Conservation (phyloP, 1,140 invertebrate species). For the Drosophila arawakana region DNA sequence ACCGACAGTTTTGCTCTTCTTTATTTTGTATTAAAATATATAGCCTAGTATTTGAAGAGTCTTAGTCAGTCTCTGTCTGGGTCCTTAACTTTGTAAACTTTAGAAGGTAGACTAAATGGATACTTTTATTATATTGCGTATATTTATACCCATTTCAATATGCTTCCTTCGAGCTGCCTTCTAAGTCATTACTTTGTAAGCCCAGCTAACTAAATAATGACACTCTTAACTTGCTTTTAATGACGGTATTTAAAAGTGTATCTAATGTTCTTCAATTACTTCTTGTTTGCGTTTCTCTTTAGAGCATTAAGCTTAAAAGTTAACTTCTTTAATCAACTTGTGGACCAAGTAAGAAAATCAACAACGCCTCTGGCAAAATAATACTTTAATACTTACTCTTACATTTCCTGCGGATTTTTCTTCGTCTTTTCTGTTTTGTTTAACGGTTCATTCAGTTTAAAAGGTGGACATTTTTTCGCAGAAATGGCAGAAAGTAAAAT, state of each 20-base stretch:
- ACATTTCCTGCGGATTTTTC: conserved; percentile 31
- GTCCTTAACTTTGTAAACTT: too few relatives aligned
- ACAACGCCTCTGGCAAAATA: conserved; percentile 29
- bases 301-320: conserved; percentile 42
- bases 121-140: too few relatives aligned
- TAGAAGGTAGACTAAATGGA: too few relatives aligned
- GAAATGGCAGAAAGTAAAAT: background rate
- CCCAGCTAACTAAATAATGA: conserved; percentile 2
- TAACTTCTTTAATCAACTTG: conserved; percentile 29
- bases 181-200: background rate
- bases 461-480: background rate
- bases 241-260: conserved; percentile 22
- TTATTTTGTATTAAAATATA: conserved; percentile 26
- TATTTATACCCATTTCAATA: too few relatives aligned
- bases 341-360: conserved; percentile 24
- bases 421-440: background rate
- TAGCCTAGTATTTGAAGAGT: conserved; percentile 8
- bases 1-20: conserved; percentile 23
- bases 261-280: background rate
- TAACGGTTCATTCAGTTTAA: background rate
- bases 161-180: too few relatives aligned
- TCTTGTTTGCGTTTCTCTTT: conserved; percentile 24
- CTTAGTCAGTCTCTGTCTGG: background rate
- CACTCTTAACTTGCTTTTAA: too few relatives aligned
- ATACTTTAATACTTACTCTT: conserved; percentile 41